Conservation (phyloP, 1,140 invertebrate genomes). For the Lutraria rhynchaena region DNA sequence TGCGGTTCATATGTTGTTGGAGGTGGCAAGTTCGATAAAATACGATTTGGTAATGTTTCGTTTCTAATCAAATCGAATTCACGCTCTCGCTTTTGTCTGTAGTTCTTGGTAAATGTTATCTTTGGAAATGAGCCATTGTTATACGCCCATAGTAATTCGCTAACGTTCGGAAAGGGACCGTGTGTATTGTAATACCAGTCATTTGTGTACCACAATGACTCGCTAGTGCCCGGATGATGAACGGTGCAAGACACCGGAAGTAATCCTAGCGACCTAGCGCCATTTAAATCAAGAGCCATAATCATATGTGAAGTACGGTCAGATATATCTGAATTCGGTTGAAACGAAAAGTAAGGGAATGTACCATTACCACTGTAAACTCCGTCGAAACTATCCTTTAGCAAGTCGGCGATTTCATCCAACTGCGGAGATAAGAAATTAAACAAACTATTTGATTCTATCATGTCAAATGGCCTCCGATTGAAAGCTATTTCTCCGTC, state of each 20-base stretch:
- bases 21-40: conserved; percentile 29
- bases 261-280: background rate
- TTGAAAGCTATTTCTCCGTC: conserved; percentile 37
- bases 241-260: conserved; percentile 32
- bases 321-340: background rate
- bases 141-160: conserved; percentile 13
- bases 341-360: background rate
- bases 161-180: conserved; percentile 11
- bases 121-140: background rate
- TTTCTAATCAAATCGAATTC: conserved; percentile 20
- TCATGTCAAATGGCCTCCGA: background rate
- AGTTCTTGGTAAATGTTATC: background rate
- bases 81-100: background rate
- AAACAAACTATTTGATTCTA: background rate
- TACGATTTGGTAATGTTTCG: conserved; percentile 3
- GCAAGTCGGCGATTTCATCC: background rate
- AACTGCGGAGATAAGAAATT: background rate
- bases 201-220: conserved; percentile 15
- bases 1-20: conserved; percentile 66
- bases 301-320: conserved; percentile 26
- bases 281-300: background rate
- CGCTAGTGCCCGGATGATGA: conserved; percentile 26
- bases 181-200: conserved; percentile 25
- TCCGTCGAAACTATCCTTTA: conserved; percentile 36
- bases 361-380: background rate